Percentiles rank a stretch among this genome's conserved stretches.
phyloP scores from a whole-genome alignment of 1,140 invertebrate species.

The Apis florea region DNA sequence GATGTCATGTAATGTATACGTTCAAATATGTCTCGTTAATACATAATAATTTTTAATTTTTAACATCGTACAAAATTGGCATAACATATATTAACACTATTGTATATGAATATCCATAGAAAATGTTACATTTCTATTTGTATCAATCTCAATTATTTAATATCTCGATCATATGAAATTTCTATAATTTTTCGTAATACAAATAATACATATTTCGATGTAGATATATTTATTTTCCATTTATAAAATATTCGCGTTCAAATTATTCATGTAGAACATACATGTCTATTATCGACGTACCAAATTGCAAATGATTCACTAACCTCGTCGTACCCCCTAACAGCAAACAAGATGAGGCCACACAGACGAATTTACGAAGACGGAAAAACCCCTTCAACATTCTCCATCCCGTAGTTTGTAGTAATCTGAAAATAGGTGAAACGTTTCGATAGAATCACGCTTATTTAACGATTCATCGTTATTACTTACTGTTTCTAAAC shows the following conservation, averaged over 20 bases:
- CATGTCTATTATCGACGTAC: background rate
- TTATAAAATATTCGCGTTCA: background rate
- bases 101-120: background rate
- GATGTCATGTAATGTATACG: background rate
- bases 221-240: slow-evolving; percentile 4
- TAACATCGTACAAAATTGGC: background rate
- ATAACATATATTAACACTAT: background rate
- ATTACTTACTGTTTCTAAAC: slow-evolving; percentile 70
- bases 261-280: background rate
- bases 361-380: background rate
- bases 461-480: background rate
- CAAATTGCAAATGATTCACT: slow-evolving; percentile 15
- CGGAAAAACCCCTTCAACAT: slow-evolving; percentile 31
- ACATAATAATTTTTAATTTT: background rate
- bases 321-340: slow-evolving; percentile 12
- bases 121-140: background rate
- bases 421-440: slow-evolving; percentile 56
- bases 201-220: background rate
- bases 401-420: slow-evolving; percentile 67
- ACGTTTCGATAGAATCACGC: background rate
- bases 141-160: no score
- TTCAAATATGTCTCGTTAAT: background rate
- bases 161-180: background rate
- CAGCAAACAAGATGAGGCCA: no score
- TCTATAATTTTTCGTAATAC: background rate